Percentiles rank a stretch among this genome's conserved stretches.
Conservation (phyloP, 2,113 vertebrate species). For the Varanus salvator region DNA sequence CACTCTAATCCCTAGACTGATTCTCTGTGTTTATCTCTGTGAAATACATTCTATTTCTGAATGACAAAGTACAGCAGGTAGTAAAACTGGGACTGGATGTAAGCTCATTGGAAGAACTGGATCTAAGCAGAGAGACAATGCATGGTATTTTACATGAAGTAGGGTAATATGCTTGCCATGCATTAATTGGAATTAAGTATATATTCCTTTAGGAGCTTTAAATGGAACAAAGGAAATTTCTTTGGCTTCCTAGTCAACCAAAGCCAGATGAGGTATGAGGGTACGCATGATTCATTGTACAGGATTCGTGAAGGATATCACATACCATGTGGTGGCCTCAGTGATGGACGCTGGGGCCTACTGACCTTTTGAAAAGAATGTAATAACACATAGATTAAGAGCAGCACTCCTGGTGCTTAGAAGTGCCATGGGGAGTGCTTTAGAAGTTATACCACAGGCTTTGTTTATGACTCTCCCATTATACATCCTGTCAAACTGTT, state of each 20-base stretch:
- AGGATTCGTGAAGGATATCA: slow-evolving; percentile 58
- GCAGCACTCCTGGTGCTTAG: slow-evolving; percentile 21
- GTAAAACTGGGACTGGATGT: background rate
- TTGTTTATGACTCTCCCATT: fast-evolving
- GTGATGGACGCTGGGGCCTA: slow-evolving; percentile 63
- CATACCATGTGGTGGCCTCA: slow-evolving; percentile 68
- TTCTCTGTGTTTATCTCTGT: too few species aligned
- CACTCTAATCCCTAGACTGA: too few species aligned
- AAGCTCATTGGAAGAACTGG: background rate
- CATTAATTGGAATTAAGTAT: background rate
- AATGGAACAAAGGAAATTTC: background rate
- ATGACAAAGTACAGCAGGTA: too few species aligned
- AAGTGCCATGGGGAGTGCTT: slow-evolving; percentile 10
- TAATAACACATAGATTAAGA: background rate
- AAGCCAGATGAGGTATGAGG: slow-evolving; percentile 67
- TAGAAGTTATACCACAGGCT: background rate
- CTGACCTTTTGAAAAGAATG: slow-evolving; percentile 57
- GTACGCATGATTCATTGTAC: slow-evolving; percentile 50
- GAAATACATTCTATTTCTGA: too few species aligned
- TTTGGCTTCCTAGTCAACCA: slow-evolving; percentile 35
- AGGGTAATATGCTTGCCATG: background rate
- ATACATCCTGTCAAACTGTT: slow-evolving; percentile 1
- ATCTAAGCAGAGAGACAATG: background rate
- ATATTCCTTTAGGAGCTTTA: background rate
- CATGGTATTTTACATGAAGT: background rate